Base-by-base conservation (phyloP, 2,888 invertebrate genomes). In the Saturnia pavonia region DNA sequence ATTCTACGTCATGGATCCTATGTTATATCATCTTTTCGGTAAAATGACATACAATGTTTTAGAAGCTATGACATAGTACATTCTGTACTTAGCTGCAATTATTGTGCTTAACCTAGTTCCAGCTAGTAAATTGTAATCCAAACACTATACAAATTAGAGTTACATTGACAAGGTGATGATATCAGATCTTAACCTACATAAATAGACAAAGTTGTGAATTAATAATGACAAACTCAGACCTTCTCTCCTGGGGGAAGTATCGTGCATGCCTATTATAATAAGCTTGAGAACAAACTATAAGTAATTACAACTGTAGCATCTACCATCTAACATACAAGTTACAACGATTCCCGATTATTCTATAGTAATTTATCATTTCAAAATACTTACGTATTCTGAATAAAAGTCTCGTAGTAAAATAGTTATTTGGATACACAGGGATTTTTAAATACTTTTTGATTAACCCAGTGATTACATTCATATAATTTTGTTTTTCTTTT, bases 241-340 rank as follows among this genome's bases (percentile, higher is more conserved):
- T 85, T 78, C 76, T 77, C 79, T 87, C 91, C 85, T 87, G 69
- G 69, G 87, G 89, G 91, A 87, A 84, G 81, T 83, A 84, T 86
- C 86, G 84, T 86, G 82, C 86, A 85, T 78, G 82, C 82, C 79
- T 25, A 80, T 90, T 88, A 90, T 88, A n/a, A n/a, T n/a, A 91
- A 87, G 88, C 86, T 88, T 86, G 84, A 85, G 85, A 91, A 91
- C 89, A 90, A 92, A 91, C 89, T 90, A 88, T 87, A 88, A 90
- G 88, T 90, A 92, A 91, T 92, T 91, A 92, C 82, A 88, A 85
- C 87, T 86, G 86, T 88, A 90, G 89, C 88, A 88, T 63, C 16
- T 63, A 88, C 86, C 79, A 63, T 11, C 19, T 40, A 40, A 40
- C 19, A 40, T 34, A 19, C 63, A 40, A n/a, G 22, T 25, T 25